These are phyloP conservation scores for Bombus difficillimus DNA, from an alignment of 1,140 invertebrate genomes.

Conservation along the genomic window DNA sequence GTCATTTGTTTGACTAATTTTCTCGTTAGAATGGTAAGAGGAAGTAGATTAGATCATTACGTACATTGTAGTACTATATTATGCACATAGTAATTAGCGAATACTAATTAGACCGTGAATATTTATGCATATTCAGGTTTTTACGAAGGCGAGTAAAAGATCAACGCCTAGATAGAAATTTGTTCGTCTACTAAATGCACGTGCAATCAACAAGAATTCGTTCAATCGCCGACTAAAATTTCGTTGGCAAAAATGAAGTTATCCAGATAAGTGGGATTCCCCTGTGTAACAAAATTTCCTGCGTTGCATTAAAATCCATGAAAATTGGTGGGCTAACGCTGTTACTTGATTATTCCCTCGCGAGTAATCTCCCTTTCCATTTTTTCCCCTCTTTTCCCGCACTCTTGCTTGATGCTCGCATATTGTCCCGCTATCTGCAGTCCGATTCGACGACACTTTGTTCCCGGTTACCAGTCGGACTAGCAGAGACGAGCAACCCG, in stretches of 20 bases:
- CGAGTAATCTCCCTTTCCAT: neutral
- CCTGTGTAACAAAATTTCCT: neutral
- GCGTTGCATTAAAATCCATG: neutral
- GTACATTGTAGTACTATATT: too few species aligned
- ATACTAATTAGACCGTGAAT: too few species aligned
- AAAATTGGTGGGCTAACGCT: neutral
- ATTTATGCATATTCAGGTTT: too few species aligned
- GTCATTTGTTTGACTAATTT: neutral
- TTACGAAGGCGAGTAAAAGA: too few species aligned
- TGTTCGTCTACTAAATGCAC: too few species aligned
- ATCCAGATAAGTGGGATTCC: neutral
- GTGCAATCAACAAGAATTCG: neutral
- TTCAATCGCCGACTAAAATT: neutral
- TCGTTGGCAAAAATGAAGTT: neutral
- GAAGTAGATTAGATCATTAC: neutral
- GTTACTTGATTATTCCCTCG: neutral
- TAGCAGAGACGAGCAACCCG: constrained; percentile 15
- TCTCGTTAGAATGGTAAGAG: too few species aligned
- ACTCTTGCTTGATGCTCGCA: too few species aligned
- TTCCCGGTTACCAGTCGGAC: neutral
- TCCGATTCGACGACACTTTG: constrained; percentile 1
- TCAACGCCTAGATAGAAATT: too few species aligned
- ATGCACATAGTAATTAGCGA: too few species aligned
- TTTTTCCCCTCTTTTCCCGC: neutral
- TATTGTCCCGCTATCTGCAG: neutral